A percentile compares a stretch with the other conserved stretches of the same genome.
phyloP scores from a whole-genome alignment of 2,888 invertebrate species.

The Encarsia formosa region DNA sequence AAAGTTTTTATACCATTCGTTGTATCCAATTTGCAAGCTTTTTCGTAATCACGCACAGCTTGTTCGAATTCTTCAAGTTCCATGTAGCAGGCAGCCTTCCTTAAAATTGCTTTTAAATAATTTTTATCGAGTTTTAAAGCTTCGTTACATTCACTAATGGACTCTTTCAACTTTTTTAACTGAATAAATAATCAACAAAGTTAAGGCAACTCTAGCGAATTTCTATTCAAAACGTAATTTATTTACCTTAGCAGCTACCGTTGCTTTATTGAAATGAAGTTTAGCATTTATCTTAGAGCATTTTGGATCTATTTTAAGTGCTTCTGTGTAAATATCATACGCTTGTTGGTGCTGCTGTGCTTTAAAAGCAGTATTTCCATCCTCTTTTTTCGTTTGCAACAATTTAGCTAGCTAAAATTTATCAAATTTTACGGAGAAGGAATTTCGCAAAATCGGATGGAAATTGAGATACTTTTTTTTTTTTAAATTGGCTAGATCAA shows the following conservation, averaged over 20 bases:
- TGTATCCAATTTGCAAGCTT: slow-evolving; percentile 76
- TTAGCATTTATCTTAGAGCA: slow-evolving; percentile 87
- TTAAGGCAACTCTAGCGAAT: background rate
- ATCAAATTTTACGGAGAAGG: too few relatives aligned
- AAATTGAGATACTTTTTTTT: background rate
- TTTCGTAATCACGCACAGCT: slow-evolving; percentile 87
- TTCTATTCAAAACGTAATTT: too few relatives aligned
- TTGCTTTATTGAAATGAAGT: slow-evolving; percentile 85
- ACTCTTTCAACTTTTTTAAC: slow-evolving; percentile 71
- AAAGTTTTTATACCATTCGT: slow-evolving; percentile 53
- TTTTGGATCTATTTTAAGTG: slow-evolving; percentile 76
- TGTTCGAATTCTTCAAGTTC: slow-evolving; percentile 82
- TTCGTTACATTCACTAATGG: slow-evolving; percentile 77
- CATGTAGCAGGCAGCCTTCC: slow-evolving; percentile 82
- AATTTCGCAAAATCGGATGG: too few relatives aligned
- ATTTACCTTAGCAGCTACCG: slow-evolving; percentile 68
- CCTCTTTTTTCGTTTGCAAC: slow-evolving; percentile 85
- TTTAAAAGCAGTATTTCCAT: slow-evolving; percentile 87
- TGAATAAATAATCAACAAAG: too few relatives aligned
- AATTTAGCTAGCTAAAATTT: slow-evolving; percentile 69
- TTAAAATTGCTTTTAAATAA: slow-evolving; percentile 83
- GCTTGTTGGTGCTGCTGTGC: slow-evolving; percentile 76
- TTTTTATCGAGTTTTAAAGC: slow-evolving; percentile 80
- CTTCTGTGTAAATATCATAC: slow-evolving; percentile 77
- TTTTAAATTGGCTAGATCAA: too few relatives aligned